Conservation (phyloP, 2,113 vertebrate genomes). For the Fregetta grallaria region DNA sequence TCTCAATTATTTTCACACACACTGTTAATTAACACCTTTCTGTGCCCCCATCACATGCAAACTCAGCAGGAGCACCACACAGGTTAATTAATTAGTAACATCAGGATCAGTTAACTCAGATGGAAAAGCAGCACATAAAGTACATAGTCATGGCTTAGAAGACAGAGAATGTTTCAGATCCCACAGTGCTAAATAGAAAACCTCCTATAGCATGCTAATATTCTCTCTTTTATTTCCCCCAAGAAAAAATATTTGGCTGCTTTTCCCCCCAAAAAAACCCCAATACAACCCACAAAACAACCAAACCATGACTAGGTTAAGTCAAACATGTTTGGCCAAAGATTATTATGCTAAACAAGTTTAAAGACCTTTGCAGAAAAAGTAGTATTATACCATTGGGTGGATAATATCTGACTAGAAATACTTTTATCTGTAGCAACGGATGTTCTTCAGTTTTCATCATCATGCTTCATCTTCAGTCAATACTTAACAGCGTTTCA, state of each 20-base stretch:
- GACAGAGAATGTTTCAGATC: not conserved
- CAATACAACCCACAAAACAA: not conserved
- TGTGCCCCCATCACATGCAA: not conserved
- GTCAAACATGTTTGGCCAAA: not conserved
- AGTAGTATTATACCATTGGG: not conserved
- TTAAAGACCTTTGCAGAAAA: not conserved
- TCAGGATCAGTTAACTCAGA: not conserved
- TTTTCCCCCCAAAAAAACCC: not conserved
- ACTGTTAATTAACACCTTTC: not conserved
- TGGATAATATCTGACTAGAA: not conserved
- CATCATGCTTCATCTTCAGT: not conserved
- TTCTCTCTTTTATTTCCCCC: not conserved
- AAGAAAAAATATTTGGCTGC: not conserved
- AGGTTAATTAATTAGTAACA: not conserved
- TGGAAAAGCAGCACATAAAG: not conserved
- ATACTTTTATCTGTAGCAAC: not conserved
- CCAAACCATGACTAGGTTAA: not conserved
- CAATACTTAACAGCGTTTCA: not conserved
- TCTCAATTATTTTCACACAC: not conserved
- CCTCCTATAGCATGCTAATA: not conserved
- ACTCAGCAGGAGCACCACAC: not conserved
- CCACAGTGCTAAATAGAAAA: not conserved
- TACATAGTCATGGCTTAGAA: not conserved
- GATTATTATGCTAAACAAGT: not conserved
- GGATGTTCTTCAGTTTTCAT: not conserved